Conservation (phyloP, 2,888 invertebrate species). For the Volucella inanis region DNA sequence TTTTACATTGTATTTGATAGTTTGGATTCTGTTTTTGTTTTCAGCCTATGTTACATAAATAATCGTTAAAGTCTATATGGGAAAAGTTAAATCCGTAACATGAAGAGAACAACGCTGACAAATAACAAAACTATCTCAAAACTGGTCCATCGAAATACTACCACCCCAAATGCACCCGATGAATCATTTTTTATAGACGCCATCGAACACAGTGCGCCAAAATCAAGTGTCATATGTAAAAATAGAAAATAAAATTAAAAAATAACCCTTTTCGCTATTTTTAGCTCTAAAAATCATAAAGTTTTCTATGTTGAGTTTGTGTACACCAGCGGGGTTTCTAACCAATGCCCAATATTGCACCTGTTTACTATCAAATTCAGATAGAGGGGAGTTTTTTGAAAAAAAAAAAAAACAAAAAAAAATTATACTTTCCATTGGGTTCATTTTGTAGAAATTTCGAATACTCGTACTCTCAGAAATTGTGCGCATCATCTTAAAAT, state of each 20-base stretch:
- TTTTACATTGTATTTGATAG: no score
- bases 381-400: no score
- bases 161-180: constrained; percentile 26
- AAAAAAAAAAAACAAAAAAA: no score
- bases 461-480: constrained; percentile 19
- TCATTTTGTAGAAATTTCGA: background rate
- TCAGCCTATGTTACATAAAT: no score
- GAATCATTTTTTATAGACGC: constrained; percentile 19
- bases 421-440: background rate
- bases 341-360: constrained; percentile 46
- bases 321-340: background rate
- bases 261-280: background rate
- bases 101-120: background rate
- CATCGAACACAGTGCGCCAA: background rate
- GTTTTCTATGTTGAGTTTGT: no score
- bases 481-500: constrained; percentile 49
- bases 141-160: constrained; percentile 22
- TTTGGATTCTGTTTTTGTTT: no score
- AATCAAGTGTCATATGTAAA: constrained; percentile 52
- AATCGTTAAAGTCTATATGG: no score
- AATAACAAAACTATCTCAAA: background rate
- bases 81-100: no score
- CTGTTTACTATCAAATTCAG: constrained; percentile 58
- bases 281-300: no score
- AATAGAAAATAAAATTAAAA: constrained; percentile 34